Base-by-base conservation (phyloP, 2,888 invertebrate genomes). In the Nebria salina region DNA sequence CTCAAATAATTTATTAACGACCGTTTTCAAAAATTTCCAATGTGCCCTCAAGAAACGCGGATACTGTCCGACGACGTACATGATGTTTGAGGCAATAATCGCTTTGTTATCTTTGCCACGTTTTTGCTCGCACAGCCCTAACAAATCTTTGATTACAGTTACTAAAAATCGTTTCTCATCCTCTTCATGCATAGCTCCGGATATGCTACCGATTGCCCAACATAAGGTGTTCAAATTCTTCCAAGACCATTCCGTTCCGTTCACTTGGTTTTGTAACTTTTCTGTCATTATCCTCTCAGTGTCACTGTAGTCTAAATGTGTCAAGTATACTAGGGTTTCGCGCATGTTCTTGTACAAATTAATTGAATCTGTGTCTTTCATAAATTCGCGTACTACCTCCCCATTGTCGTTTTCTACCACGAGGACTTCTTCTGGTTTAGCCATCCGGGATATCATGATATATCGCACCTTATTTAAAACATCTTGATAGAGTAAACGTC, bases 41-140 rank as follows among this genome's bases (percentile, higher is more conserved):
- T 99, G 99, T n/a, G 98, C 98, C 85, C 98, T 92, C 83, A 99
- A 91, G 90, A 99, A 99, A 82, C 99, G 91, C 72, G 99, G 99
- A 90, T 99, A 99, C 89, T 99, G 99, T 2, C 99, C 99, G 77
- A 99, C 99, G 82, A 99, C 99, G 90, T 99, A 99, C 99, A 99
- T 99, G 83, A 99, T 99, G 90, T 99, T 99, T 84, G 98, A 98
- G 15, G 99, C 99, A 87, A 99, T 98, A 84, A 99, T 99, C 82
- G 99, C 99, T 90, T 99, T 99, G 90, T 99, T 99, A 90, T 99
- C 99, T 91, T 99, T 99, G 76, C 98, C 94, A 85, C 99, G 95
- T 89, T 99, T 99, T 89, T 99, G 99, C 88, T 98, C 98, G 90
- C 99, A 99, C 76, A 99, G 90, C 0, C 98, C 99, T 83, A 99